Percentiles rank a stretch among this genome's conserved stretches.
These are phyloP conservation scores for Parochlus steinenii DNA, from an alignment of 2,888 invertebrate species.

Conservation along the genomic window DNA sequence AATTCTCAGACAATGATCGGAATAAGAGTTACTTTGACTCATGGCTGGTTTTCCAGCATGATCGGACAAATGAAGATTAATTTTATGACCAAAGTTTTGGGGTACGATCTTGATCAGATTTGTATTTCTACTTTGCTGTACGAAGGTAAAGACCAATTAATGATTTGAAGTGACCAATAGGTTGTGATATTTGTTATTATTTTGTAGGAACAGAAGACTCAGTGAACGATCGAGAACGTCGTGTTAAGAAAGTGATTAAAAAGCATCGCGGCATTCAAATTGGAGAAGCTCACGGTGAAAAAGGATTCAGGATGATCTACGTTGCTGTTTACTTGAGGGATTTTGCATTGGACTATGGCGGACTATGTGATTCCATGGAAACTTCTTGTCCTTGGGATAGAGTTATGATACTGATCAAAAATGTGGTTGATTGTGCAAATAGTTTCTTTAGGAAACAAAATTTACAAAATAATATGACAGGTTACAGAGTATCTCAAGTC, in stretches of 20 bases:
- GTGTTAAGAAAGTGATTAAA: neutral
- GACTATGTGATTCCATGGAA: conserved; percentile 94
- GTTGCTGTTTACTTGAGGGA: conserved; percentile 56
- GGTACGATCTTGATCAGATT: conserved; percentile 62
- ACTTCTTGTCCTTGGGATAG: conserved; percentile 97
- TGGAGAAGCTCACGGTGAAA: neutral
- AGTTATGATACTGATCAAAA: conserved; percentile 64
- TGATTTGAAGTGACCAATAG: neutral
- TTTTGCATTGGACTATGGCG: conserved; percentile 67
- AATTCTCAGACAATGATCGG: conserved; percentile 96
- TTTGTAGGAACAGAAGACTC: neutral
- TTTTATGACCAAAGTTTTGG: conserved; percentile 76
- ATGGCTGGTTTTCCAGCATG: conserved; percentile 30
- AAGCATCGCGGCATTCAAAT: neutral
- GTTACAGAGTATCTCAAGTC: conserved; percentile 84
- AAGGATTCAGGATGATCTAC: neutral
- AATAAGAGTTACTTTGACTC: conserved; percentile 52
- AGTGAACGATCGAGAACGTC: neutral
- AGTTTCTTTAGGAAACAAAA: conserved; percentile 41
- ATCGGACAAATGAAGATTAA: conserved; percentile 69
- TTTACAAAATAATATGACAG: conserved; percentile 48
- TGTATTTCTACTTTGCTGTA: conserved; percentile 91
- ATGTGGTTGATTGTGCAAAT: conserved; percentile 70
- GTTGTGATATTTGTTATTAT: neutral
- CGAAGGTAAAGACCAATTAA: conserved; percentile 43